Conservation (phyloP, 2,888 invertebrate species). For the Hirtodrosophila duncani region DNA sequence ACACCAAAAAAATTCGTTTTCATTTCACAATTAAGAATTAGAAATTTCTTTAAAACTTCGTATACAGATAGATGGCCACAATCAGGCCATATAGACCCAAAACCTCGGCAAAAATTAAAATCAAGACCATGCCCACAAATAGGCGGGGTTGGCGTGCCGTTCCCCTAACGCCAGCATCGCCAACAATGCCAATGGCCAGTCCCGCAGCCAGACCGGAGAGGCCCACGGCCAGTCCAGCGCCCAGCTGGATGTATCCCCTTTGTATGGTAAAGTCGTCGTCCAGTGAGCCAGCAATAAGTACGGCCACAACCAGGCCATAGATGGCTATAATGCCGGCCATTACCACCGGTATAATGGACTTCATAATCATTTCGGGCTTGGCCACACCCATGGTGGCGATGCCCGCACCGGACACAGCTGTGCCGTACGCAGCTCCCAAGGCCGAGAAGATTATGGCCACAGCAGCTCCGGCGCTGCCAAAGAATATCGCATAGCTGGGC, state of each 20-base stretch:
- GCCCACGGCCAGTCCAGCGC: slow-evolving; percentile 97
- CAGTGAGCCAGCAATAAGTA: slow-evolving; percentile 94
- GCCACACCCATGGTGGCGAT: slow-evolving; percentile 99
- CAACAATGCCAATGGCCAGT: slow-evolving; percentile 99
- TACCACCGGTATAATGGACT: slow-evolving; percentile 99
- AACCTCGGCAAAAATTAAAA: slow-evolving; percentile 99
- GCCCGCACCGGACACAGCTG: slow-evolving; percentile 99
- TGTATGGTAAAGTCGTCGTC: slow-evolving; percentile 83
- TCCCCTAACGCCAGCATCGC: slow-evolving; percentile 98
- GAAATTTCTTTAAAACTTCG: slow-evolving; percentile 84
- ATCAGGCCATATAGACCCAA: slow-evolving; percentile 99
- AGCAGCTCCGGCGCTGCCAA: slow-evolving; percentile 88
- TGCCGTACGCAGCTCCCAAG: slow-evolving; percentile 98
- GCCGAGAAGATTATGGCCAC: slow-evolving; percentile 75
- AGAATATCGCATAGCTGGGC: slow-evolving; percentile 41
- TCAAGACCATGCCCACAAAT: slow-evolving; percentile 99
- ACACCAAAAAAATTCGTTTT: too few relatives aligned
- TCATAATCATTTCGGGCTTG: slow-evolving; percentile 99
- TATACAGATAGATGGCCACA: slow-evolving; percentile 98
- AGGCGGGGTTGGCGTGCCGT: slow-evolving; percentile 99
- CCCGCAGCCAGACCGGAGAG: slow-evolving; percentile 98
- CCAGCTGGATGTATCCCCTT: slow-evolving; percentile 96
- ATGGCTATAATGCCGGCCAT: slow-evolving; percentile 99
- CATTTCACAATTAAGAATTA: too few relatives aligned
- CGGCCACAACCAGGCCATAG: slow-evolving; percentile 99